Base-by-base conservation (phyloP, 1,140 invertebrate genomes). In the Rhopalosiphum padi region DNA sequence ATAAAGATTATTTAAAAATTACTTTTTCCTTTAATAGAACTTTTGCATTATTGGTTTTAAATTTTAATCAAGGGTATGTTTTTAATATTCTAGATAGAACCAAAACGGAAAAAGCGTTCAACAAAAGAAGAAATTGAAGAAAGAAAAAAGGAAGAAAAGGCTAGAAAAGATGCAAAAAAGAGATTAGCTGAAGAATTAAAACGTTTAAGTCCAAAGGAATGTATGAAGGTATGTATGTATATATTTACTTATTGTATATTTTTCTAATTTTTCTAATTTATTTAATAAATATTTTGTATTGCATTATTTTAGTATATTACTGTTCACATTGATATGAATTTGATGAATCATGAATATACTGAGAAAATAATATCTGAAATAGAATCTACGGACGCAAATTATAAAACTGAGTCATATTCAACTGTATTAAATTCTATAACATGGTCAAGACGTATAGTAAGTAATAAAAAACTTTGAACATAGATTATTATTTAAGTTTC, bases 371-470 rank as follows among this genome's bases (percentile, higher is more conserved):
- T 93, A 83, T 46, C 35, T 41, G 82, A 86, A 41, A 85, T 93
- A 53, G 46, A 85, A 25, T 86, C 91, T 55, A 60, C 48, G 21
- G 91, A 85, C 8, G 37, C 48, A 41, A 83, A 86, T 43, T 93
- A 86, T 85, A 86, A 86, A 93, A 53, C 37, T 85, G 82, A 93
- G 7, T 41, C 48, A 43, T 86, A 93, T 41, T 41, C 48, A 86
- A n/a, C 15, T 86, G 15, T 83, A 41, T 41, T 83, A 85, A 23
- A 93, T 55, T 93, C 91, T n/a, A 7, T 93, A 21, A 93, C 37
- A 43, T 93, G 91, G 91, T 93, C 91, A 51, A 93, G 91, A 86
- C 37, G 53, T 37, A 43, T 60, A 53, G 91, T 93, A 93, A 85
- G 51, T 85, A 83, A 48, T 53, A 35, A 35, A 25, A 82, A 60